Percentiles rank a stretch among this genome's conserved stretches.
These are phyloP conservation scores for Gopherus flavomarginatus DNA, from an alignment of 2,113 vertebrate species.

Conservation along the genomic window DNA sequence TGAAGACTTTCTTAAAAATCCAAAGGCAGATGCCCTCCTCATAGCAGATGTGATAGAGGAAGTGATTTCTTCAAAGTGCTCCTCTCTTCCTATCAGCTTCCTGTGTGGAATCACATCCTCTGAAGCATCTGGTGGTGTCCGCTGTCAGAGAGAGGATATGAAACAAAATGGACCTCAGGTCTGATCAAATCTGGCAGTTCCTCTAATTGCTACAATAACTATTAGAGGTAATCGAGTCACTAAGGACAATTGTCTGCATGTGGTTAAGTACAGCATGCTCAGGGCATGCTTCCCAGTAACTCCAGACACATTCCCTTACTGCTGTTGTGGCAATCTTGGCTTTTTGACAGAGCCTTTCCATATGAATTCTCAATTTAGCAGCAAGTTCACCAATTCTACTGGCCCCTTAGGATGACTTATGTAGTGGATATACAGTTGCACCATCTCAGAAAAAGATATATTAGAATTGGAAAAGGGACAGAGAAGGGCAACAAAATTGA, in stretches of 20 bases:
- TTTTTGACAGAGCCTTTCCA: background rate
- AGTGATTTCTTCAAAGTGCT: background rate
- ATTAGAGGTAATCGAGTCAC: background rate
- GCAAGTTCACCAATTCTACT: background rate
- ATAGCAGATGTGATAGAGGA: background rate
- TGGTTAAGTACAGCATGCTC: background rate
- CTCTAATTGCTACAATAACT: background rate
- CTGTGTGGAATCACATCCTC: background rate
- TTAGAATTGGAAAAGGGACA: no score
- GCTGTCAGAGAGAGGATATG: background rate
- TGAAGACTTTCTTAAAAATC: background rate
- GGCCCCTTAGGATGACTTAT: background rate
- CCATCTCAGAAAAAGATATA: no score
- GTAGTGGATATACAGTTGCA: background rate
- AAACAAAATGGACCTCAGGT: background rate
- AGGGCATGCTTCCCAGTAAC: background rate
- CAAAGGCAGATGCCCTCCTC: background rate
- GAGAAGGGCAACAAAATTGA: no score
- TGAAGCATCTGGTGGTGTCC: background rate
- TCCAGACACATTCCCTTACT: background rate
- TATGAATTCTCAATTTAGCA: background rate
- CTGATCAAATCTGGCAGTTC: background rate
- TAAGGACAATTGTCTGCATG: background rate
- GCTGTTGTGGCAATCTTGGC: background rate
- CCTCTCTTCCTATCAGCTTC: background rate